Evolutionary conservation across 2,797 vertebrate species (phyloP), one percentile per base, ranked within the genome.

Genomic region (Cuculus canorus): DNA sequence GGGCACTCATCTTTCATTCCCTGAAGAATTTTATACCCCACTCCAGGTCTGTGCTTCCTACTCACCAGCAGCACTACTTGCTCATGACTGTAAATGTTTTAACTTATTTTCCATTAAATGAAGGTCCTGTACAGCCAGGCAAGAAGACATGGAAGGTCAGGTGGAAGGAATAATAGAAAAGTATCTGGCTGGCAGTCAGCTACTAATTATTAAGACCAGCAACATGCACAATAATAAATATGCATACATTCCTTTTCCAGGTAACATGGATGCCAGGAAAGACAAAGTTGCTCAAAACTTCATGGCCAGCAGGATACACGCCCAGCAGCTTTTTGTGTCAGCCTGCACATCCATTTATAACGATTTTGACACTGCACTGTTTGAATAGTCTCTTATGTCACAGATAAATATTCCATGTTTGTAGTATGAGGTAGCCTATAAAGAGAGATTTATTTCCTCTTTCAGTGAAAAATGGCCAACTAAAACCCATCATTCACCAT

Each of bases 321-420:
- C 54, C 52, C 72, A 84, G 47, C 13, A 76, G 47, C n/a, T 86
- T 83, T 93, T 82, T 93, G 52, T 63, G 83, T 82, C 59, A 90
- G 47, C n/a, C 35, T 86, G 69, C 77, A 84, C 54, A 93, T 76
- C 16, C 75, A 83, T 94, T 94, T 79, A 54, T 28, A 86, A 63
- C 21, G 39, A 88, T 77, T 76, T 88, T 95, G 95, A 92, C 88
- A 88, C n/a, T 27, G 30, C 65, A 71, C 64, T 76, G n/a, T 95
- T 96, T 93, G 73, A 94, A 94, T 81, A 90, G 90, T 43, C 56
- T 90, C 17, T 93, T 88, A 88, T 84, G 87, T 88, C 90, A 66
- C 81, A 93, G 73, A 96, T 93, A 95, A 96, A 95, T 96, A 96
- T 95, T 94, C 95, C 39, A 61, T 83, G 70, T 91, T 94, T 94